Conservation (phyloP, 2,888 invertebrate species). For the Clunio marinus region DNA sequence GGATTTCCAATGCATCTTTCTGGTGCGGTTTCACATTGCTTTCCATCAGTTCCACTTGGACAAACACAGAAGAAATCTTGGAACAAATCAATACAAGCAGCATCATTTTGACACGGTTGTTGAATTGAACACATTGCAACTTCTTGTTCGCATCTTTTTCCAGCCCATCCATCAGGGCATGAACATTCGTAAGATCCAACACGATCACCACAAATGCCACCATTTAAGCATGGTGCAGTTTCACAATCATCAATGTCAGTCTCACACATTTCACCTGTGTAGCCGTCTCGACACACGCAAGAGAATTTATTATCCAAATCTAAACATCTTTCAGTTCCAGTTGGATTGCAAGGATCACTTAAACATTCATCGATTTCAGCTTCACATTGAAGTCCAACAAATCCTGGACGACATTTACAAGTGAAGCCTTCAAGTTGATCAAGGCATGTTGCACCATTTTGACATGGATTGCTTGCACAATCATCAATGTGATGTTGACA, state of each 20-base stretch:
- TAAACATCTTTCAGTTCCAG: conserved; percentile 84
- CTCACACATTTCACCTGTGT: conserved; percentile 78
- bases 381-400: conserved; percentile 87
- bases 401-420: conserved; percentile 92
- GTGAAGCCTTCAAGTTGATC: conserved; percentile 85
- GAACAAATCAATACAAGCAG: conserved; percentile 85
- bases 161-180: conserved; percentile 83
- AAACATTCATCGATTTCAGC: conserved; percentile 89
- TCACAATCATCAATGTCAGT: conserved; percentile 83
- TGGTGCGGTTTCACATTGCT: conserved; percentile 94
- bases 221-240: conserved; percentile 79
- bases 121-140: conserved; percentile 77
- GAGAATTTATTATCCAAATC: conserved; percentile 82
- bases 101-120: conserved; percentile 88
- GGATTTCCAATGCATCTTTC: conserved; percentile 89
- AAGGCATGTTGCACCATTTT: conserved; percentile 83
- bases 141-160: conserved; percentile 78
- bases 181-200: conserved; percentile 77
- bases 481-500: conserved; percentile 93
- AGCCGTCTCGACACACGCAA: conserved; percentile 87
- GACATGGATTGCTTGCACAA: conserved; percentile 83
- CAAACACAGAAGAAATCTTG: conserved; percentile 62
- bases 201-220: conserved; percentile 82
- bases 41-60: conserved; percentile 92
- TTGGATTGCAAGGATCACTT: conserved; percentile 83